Base-by-base conservation (phyloP, 2,888 invertebrate species). In the Melieria crassipennis region DNA sequence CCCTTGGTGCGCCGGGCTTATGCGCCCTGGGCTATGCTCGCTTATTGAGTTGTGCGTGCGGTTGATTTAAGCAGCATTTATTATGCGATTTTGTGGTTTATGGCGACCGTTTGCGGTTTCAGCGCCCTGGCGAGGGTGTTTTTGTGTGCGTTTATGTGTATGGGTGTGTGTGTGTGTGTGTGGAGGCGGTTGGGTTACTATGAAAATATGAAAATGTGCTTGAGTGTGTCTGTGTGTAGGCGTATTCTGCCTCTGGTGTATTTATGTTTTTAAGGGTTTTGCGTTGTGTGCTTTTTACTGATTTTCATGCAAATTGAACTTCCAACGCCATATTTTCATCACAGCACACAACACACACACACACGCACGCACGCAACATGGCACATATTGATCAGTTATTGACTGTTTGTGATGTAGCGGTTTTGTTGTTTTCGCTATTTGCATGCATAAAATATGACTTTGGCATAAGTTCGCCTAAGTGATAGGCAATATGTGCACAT, bases 241-340 rank as follows among this genome's bases (percentile, higher is more conserved):
- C 3, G 30, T 30, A 30, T 30, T 30, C 30, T 30, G 30, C 30
- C 30, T 30, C 30, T 30, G 30, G 30, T 30, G 30, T 30, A 30
- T 30, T 30, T 30, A 30, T 30, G 30, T 30, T 30, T 30, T 30
- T 30, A 30, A 30, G 30, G 30, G 30, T 30, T 30, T 30, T 30
- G 30, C 30, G 30, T 30, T 66, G n/a, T 48, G 66, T 57, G 66
- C n/a, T 58, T n/a, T 10, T 9, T 47, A 13, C 58, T 42, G 58
- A 71, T 71, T 75, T 75, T 74, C 61, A 75, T 74, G 74, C 74
- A 76, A 74, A 75, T 76, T 72, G 61, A 47, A 67, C 56, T 66
- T 65, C 63, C 69, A 66, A 65, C 50, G 45, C 45, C 13, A 52
- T 65, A 43, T 61, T 70, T 64, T 57, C 57, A 57, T 56, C 13